Percentiles rank a stretch among this genome's conserved stretches.
Evolutionary conservation across 1,140 invertebrate species (phyloP).

Genomic region (Drosophila sechellia): DNA sequence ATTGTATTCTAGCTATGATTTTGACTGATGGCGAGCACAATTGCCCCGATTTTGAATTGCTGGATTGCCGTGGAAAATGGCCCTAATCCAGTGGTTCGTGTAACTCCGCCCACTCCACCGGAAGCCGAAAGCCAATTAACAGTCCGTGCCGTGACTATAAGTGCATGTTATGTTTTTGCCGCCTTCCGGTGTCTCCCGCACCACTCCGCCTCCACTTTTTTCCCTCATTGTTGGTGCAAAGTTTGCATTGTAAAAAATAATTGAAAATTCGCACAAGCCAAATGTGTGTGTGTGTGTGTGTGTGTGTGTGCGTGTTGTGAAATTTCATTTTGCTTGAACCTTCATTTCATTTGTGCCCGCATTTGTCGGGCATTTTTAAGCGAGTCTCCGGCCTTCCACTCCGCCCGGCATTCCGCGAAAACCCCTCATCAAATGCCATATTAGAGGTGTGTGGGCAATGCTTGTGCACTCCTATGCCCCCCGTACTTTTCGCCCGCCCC

Average conservation of each 20-base stretch:
- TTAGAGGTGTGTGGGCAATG: constrained; percentile 24
- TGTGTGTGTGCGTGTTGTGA: constrained; percentile 37
- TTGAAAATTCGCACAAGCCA: constrained; percentile 65
- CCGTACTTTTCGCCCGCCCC: neutral
- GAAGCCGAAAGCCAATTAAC: constrained; percentile 59
- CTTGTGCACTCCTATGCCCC: neutral
- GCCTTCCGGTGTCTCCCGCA: constrained; percentile 21
- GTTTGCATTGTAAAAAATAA: constrained; percentile 57
- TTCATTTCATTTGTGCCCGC: constrained; percentile 62
- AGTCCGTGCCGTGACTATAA: constrained; percentile 52
- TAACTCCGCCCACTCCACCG: neutral
- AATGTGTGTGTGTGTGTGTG: neutral
- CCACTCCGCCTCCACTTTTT: neutral
- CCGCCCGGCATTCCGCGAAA: constrained; percentile 1
- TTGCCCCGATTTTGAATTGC: neutral
- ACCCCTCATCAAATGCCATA: constrained; percentile 10
- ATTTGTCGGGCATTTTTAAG: constrained; percentile 54
- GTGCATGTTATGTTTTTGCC: constrained; percentile 35
- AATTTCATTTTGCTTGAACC: constrained; percentile 61
- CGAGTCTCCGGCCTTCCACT: constrained; percentile 16
- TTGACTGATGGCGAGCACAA: constrained; percentile 5
- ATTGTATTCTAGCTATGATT: neutral
- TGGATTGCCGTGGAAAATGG: neutral
- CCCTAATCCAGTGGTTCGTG: constrained; percentile 3
- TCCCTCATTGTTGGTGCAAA: constrained; percentile 4